A percentile compares a stretch with the other conserved stretches of the same genome.
Conservation (phyloP, 2,888 invertebrate genomes). For the Schizaphis graminum region DNA sequence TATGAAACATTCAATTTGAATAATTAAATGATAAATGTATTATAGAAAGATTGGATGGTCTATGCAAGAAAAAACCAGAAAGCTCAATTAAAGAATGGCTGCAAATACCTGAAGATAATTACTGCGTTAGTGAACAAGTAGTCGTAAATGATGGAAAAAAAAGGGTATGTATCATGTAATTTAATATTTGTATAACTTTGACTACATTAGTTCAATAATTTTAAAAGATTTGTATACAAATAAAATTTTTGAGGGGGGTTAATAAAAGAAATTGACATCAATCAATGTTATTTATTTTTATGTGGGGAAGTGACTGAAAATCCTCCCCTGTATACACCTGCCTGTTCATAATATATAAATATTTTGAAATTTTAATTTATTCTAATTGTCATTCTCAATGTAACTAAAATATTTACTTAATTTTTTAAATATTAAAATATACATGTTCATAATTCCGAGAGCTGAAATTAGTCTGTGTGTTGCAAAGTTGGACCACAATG, state of each 20-base stretch:
- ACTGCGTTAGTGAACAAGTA: constrained; percentile 72
- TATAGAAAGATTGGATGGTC: constrained; percentile 93
- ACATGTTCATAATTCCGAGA: background rate
- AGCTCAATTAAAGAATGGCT: constrained; percentile 93
- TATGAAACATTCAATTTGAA: background rate
- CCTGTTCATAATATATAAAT: background rate
- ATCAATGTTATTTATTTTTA: too few relatives aligned
- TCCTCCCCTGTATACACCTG: too few relatives aligned
- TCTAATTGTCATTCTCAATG: background rate
- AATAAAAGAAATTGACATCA: too few relatives aligned
- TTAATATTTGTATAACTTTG: background rate
- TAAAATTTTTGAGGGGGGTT: too few relatives aligned
- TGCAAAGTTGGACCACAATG: background rate
- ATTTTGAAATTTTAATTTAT: background rate
- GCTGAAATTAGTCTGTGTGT: background rate
- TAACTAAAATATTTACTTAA: background rate
- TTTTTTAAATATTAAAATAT: background rate
- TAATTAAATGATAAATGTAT: constrained; percentile 70
- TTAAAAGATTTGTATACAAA: too few relatives aligned
- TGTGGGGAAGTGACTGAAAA: too few relatives aligned
- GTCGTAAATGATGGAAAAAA: constrained; percentile 81
- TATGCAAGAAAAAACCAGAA: constrained; percentile 80
- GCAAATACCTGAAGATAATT: constrained; percentile 84
- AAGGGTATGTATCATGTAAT: constrained; percentile 77
- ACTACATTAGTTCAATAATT: background rate